Base-by-base conservation (phyloP, 1,140 invertebrate genomes). In the Aradophagus sp. region DNA sequence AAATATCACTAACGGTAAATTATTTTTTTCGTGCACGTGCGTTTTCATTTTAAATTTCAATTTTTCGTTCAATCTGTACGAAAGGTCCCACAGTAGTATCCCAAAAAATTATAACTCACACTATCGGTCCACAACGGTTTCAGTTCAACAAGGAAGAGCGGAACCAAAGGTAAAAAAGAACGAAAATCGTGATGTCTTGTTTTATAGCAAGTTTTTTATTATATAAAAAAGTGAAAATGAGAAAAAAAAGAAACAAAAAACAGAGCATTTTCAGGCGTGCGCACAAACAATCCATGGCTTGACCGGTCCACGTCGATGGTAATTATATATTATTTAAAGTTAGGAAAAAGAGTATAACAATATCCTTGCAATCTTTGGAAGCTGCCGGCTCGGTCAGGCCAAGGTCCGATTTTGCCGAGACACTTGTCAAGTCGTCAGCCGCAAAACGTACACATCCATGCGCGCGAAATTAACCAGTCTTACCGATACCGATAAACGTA, bases 371-470 rank as follows among this genome's bases (percentile, higher is more conserved):
- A 74, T 74, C 79, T 80, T 80, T 77, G 79, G 79, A 75, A 75
- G 74, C 71, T 75, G 75, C 42, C 65, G 62, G 69, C 61, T 74
- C 65, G 65, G 68, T 44, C 59, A 67, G 74, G 79, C 75, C 65
- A 72, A 56, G 69, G 66, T 75, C 71, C 78, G 78, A 74, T 68
- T 61, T 65, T 74, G 73, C 62, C 75, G 74, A 78, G 75, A 77
- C 74, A 77, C 78, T 82, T 76, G 76, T 80, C 79, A 79, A 77
- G 77, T 82, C 77, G 76, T 80, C 79, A 79, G 77, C 79, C 79
- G 77, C 79, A 80, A 81, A 80, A 29, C 10, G 10, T 29, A 29
- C 11, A 29, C 27, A 29, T 29, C 2, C 11, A n/a, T n/a, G n/a
- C n/a, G n/a, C n/a, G n/a, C n/a, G n/a, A n/a, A n/a, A n/a, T n/a